Conservation (phyloP, 2,113 vertebrate genomes). For the Trachemys scripta region DNA sequence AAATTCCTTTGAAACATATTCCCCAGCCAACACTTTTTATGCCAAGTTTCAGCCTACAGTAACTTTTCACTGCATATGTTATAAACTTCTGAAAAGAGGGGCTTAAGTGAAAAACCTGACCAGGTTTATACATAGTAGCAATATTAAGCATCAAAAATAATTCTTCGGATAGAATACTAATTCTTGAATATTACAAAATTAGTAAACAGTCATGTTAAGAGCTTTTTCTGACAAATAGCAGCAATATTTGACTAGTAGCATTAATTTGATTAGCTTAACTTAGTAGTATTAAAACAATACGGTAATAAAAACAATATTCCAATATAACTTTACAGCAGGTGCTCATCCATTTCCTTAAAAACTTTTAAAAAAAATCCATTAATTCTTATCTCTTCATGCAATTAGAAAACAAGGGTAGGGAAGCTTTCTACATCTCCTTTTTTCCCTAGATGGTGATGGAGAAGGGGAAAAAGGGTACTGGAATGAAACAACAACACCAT, state of each 20-base stretch:
- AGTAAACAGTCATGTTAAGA: constrained; percentile 25
- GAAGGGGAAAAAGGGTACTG: not conserved
- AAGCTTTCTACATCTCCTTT: not conserved
- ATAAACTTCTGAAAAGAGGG: constrained; percentile 10
- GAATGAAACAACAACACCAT: constrained; percentile 29
- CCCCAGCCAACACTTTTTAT: constrained; percentile 1
- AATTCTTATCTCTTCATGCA: not conserved
- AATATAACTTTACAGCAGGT: not conserved
- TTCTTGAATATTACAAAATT: constrained; percentile 16
- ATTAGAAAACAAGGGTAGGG: not conserved
- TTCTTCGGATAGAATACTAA: not conserved
- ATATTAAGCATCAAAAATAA: constrained; percentile 9
- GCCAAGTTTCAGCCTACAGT: not conserved
- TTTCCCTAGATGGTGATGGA: not conserved
- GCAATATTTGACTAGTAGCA: not conserved
- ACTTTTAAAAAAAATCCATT: constrained; percentile 12
- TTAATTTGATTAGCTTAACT: not conserved
- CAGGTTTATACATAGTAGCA: not conserved
- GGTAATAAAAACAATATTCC: not conserved
- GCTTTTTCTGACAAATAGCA: not conserved
- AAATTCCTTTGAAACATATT: not conserved
- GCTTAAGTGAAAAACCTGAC: not conserved
- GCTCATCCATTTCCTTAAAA: constrained; percentile 4
- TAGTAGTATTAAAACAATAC: not conserved
- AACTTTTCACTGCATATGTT: constrained; percentile 24